phyloP scores from a whole-genome alignment of 2,888 invertebrate species.

The Branchellion lobata region DNA sequence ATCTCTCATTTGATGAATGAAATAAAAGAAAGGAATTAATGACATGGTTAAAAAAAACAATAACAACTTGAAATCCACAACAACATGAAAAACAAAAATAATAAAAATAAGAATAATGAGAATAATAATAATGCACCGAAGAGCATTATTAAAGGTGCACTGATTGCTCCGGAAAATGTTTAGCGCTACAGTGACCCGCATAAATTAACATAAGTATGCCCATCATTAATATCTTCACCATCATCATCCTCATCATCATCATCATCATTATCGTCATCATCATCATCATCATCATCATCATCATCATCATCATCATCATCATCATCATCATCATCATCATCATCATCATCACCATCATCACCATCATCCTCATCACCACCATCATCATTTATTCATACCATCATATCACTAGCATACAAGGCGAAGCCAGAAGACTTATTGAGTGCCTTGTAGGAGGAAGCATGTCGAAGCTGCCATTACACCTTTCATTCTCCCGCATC shows the following conservation, averaged over 20 bases:
- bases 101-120: neutral
- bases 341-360: conserved; percentile 15
- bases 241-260: conserved; percentile 30
- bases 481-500: too few relatives aligned
- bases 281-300: conserved; percentile 33
- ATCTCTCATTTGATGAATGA: too few relatives aligned
- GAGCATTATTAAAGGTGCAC: conserved; percentile 1
- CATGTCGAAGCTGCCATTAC: too few relatives aligned
- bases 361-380: conserved; percentile 1
- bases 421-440: too few relatives aligned
- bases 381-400: conserved; percentile 19
- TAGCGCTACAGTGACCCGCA: neutral
- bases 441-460: too few relatives aligned
- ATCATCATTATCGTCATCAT: conserved; percentile 15
- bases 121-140: neutral
- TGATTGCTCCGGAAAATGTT: neutral
- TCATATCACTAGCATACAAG: too few relatives aligned
- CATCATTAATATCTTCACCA: neutral
- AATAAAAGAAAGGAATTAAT: too few relatives aligned
- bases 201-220: neutral
- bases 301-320: conserved; percentile 13
- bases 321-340: conserved; percentile 6
- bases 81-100: neutral
- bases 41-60: too few relatives aligned
- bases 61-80: too few relatives aligned